Conservation (phyloP, 2,888 invertebrate genomes). For the Galerucella nymphaeae region DNA sequence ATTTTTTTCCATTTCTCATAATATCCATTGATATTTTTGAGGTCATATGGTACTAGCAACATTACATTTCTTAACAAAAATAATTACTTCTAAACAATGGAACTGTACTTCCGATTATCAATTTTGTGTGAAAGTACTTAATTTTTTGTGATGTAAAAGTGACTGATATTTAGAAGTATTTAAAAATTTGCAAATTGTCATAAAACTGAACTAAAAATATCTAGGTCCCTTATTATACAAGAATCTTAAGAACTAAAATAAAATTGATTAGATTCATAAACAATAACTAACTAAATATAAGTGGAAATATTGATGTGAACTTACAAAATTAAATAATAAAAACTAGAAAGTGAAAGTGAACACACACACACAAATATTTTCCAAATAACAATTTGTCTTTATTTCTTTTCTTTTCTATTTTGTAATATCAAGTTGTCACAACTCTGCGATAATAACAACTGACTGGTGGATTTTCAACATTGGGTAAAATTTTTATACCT, state of each 20-base stretch:
- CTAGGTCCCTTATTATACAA: slow-evolving; percentile 7
- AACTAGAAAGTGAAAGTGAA: neutral
- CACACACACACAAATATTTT: neutral
- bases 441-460: neutral
- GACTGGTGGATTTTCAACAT: neutral
- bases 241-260: neutral
- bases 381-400: neutral
- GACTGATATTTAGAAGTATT: neutral
- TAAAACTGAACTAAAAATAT: neutral
- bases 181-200: slow-evolving; percentile 15
- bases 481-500: neutral
- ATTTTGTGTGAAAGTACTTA: neutral
- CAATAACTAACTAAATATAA: neutral
- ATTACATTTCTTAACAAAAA: no score
- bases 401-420: neutral
- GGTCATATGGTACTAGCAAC: no score
- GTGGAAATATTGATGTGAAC: neutral
- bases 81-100: neutral
- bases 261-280: neutral
- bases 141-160: neutral
- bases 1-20: no score
- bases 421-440: neutral
- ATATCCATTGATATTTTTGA: no score
- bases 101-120: neutral
- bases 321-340: neutral